Conservation (phyloP, 1,140 invertebrate genomes). For the Sycophaga agraensis region DNA sequence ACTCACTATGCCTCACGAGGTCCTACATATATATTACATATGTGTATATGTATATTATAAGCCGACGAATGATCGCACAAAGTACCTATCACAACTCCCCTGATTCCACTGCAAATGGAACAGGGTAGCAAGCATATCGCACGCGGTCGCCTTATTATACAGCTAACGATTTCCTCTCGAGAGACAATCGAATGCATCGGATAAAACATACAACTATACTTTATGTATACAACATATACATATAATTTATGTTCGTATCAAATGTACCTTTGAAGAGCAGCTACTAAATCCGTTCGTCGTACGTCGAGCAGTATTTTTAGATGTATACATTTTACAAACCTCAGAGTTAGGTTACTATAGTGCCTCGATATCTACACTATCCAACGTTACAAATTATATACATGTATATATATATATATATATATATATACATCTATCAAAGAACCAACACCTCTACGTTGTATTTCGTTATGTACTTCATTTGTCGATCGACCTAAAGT, state of each 20-base stretch:
- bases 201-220: no score
- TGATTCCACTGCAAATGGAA: no score
- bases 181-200: no score
- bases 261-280: background rate
- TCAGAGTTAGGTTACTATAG: conserved; percentile 26
- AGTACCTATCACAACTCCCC: background rate
- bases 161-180: no score
- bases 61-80: conserved; percentile 3
- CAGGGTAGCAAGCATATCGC: no score
- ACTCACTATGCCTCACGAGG: conserved; percentile 11
- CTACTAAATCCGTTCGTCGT: conserved; percentile 34
- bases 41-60: no score
- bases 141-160: no score
- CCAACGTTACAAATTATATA: no score
- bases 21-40: no score
- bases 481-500: background rate
- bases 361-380: conserved; percentile 22
- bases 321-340: conserved; percentile 37
- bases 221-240: no score
- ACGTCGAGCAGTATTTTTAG: conserved; percentile 56
- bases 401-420: background rate
- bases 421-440: conserved; percentile 11
- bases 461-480: conserved; percentile 17
- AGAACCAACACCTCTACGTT: no score
- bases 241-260: no score